phyloP scores from a whole-genome alignment of 2,797 vertebrate species.

The Cuniculus paca region DNA sequence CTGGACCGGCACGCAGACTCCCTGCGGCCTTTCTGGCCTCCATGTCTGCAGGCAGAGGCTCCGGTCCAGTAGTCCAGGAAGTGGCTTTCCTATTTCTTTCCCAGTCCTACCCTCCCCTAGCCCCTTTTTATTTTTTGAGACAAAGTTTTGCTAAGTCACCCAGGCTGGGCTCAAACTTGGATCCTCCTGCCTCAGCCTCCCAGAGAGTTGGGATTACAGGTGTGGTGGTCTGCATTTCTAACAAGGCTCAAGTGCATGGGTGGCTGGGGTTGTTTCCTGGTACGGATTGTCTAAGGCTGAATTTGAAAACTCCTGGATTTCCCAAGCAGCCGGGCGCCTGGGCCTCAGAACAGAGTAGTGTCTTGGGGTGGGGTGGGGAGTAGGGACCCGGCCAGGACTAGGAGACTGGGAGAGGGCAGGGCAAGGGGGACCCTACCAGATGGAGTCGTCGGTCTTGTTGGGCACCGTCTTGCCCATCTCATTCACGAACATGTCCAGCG shows the following conservation, averaged over 20 bases:
- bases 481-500: conserved; percentile 83
- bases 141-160: not conserved
- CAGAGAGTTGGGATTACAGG: not conserved
- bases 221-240: not conserved
- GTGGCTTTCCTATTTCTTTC: not conserved
- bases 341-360: not conserved
- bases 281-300: not conserved
- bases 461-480: conserved; percentile 79
- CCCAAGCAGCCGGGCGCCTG: too few species aligned
- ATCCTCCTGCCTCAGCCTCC: not conserved
- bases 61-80: not conserved
- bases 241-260: not conserved
- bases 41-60: too few species aligned
- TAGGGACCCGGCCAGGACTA: not conserved
- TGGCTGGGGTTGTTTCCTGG: too few species aligned
- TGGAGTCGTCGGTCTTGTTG: conserved; percentile 68
- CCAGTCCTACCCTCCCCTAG: not conserved
- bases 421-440: conserved; percentile 83
- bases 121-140: not conserved
- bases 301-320: not conserved
- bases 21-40: not conserved
- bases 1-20: too few species aligned
- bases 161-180: not conserved
- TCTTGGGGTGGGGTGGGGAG: not conserved
- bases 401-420: not conserved